These are phyloP conservation scores for Meloidogyne chitwoodi DNA, from an alignment of 1,140 invertebrate genomes.

Conservation along the genomic window DNA sequence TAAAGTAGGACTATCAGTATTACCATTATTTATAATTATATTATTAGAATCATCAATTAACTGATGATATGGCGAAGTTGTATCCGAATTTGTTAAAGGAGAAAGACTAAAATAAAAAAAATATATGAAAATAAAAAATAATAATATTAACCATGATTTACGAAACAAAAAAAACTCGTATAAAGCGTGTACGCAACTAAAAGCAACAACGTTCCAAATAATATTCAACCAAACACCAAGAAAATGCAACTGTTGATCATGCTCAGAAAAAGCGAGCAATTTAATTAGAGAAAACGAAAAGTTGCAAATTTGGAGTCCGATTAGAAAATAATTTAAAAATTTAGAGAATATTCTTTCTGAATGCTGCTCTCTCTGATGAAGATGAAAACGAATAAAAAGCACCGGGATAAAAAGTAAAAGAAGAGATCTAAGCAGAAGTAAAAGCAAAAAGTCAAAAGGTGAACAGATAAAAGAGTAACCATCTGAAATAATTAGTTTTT, in stretches of 20 bases:
- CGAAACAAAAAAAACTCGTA: slow-evolving; percentile 4
- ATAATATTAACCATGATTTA: neutral
- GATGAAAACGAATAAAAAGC: neutral
- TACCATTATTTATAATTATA: neutral
- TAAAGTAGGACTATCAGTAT: neutral
- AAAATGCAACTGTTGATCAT: slow-evolving; percentile 1
- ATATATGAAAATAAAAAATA: neutral
- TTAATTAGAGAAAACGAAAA: slow-evolving; percentile 21
- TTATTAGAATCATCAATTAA: neutral
- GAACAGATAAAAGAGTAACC: neutral
- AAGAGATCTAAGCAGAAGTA: neutral
- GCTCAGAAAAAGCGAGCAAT: slow-evolving; percentile 17
- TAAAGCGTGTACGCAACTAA: slow-evolving; percentile 1
- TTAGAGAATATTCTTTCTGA: neutral
- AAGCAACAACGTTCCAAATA: slow-evolving; percentile 13
- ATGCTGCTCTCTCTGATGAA: neutral
- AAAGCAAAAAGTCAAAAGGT: neutral
- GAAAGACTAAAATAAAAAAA: neutral
- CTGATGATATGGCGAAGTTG: neutral
- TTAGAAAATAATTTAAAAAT: neutral
- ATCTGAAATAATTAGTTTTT: neutral
- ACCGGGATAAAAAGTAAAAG: neutral
- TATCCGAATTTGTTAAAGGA: neutral
- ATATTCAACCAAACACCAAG: slow-evolving; percentile 14
- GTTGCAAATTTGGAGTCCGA: slow-evolving; percentile 17